phyloP scores from a whole-genome alignment of 2,797 vertebrate genomes.

The Potorous gilbertii region DNA sequence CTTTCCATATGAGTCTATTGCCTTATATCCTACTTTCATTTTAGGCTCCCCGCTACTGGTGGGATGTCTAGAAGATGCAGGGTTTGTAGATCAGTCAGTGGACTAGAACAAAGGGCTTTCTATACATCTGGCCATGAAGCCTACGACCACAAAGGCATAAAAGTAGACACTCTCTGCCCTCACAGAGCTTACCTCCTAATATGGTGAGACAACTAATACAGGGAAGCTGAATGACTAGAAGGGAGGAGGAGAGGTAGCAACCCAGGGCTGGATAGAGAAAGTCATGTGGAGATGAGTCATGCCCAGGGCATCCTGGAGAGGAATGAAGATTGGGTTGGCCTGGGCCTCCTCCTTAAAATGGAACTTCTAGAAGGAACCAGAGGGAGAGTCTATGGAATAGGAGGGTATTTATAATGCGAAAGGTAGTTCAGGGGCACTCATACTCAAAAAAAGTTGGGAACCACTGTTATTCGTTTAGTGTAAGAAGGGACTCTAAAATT shows the following conservation, averaged over 20 bases:
- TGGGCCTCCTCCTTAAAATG: neutral
- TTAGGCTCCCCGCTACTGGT: neutral
- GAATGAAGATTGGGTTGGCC: neutral
- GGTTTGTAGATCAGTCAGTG: neutral
- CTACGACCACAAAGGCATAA: neutral
- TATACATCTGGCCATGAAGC: neutral
- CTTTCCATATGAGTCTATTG: neutral
- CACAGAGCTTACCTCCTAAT: neutral
- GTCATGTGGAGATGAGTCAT: neutral
- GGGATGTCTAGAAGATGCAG: neutral
- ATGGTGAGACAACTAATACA: neutral
- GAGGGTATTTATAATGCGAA: neutral
- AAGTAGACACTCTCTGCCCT: neutral
- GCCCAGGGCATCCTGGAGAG: neutral
- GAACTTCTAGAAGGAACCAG: neutral
- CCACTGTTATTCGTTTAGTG: neutral
- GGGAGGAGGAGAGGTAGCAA: neutral
- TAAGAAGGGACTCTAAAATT: neutral
- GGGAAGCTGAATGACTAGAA: neutral
- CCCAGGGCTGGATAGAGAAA: neutral
- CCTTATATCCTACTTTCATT: neutral
- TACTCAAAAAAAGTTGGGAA: neutral
- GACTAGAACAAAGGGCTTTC: neutral
- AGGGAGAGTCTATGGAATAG: neutral
- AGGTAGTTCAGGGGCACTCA: neutral